Base-by-base conservation (phyloP, 2,113 vertebrate genomes). In the Polypterus senegalus region DNA sequence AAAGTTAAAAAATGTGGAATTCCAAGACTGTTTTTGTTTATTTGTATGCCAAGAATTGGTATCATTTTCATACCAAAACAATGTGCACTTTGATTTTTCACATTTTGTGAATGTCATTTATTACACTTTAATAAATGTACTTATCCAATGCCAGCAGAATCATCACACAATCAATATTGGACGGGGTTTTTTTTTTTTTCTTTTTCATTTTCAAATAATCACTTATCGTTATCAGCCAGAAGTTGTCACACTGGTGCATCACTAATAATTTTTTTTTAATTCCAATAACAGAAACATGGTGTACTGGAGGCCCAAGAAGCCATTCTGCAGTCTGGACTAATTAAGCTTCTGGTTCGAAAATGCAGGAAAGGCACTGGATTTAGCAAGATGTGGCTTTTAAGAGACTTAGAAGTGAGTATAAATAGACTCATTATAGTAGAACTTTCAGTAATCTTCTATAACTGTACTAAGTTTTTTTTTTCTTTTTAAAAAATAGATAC, bases 331-430 rank as follows among this genome's bases (percentile, higher is more conserved):
- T 89, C 89, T 0, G 93, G 88, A 27, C 81, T 98, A 61, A 88
- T 91, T 47, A 93, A 94, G 72, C 82, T 98, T 60, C 81, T 98
- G 44, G 94, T 97, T 70, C 91, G 90, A 70, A 98, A 94, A 72
- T 97, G 96, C 73, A 97, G 94, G 76, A 97, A 96, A 76, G 96
- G 96, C 7, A 98, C 96, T 0, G 96, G 96, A 65, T 98, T 98
- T 77, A 98, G 92, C 71, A 98, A 98, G 74, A 93, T 94, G 9
- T 98, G 96, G 96, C 83, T 98, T 51, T 88, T 98, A 55, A 78
- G 94, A 10, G 96, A 98, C 75, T 73, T 98, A 48, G 96, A 98
- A 75, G 88, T 89, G 75, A 77, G 70, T 46, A n/a, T 2, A 7
- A 59, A 11, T 62, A 54, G 9, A 4, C 45, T 47, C 3, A 8